Evolutionary conservation across 1,140 invertebrate species (phyloP), one percentile per base, ranked within the genome.

Genomic region (Antheraea mylitta): DNA sequence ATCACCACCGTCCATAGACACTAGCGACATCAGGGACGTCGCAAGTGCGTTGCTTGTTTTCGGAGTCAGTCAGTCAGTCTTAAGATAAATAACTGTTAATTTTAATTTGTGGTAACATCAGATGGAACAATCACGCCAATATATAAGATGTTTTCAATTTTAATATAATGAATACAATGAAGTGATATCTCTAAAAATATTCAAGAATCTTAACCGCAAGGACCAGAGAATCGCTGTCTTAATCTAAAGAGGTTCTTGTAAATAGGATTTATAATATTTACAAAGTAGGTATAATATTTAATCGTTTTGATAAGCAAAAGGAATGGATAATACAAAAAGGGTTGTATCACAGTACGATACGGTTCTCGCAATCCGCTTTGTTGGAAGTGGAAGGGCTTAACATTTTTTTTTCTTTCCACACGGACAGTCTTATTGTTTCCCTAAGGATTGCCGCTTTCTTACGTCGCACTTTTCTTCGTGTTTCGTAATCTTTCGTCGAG

Each of bases 381-480:
- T n/a, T 53, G 11, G 45, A 53, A 53, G 45, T 53, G 45, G 45
- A 53, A 53, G 45, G 45, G 45, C 45, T 53, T 53, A 16, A 16
- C 11, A 53, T 53, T 53, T 53, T 53, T 42, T 53, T 53, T 53
- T 53, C 45, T 53, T 53, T 53, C 45, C 11, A 53, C 45, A 53
- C 45, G 45, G 45, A 53, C 45, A 53, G 45, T 53, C 45, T 53
- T 53, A 53, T 53, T 53, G 45, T 53, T 53, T 53, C 45, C 45
- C 45, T 53, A 53, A 53, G 45, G 45, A 53, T 53, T 53, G 45
- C 45, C 6, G 6, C 45, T 53, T 53, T n/a, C 45, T 53, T 53
- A 53, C 45, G 16, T 53, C 45, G 45, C 45, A 53, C 45, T 53
- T 53, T 53, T 53, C 45, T 53, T 16, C 45, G 45, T 16, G 45